phyloP scores from a whole-genome alignment of 2,113 vertebrate species.

The Cynoglossus semilaevis region DNA sequence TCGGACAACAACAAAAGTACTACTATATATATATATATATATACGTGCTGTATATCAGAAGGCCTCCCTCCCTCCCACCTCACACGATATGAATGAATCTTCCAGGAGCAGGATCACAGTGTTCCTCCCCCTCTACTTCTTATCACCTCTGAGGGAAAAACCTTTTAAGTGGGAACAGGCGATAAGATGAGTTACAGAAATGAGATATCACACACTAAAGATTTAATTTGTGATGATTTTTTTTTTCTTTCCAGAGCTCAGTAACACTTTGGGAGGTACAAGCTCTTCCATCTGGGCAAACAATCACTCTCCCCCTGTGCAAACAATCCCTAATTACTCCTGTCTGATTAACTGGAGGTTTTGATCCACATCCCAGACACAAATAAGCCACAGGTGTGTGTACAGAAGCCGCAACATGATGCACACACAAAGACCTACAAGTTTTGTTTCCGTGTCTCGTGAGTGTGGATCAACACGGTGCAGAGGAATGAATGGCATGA shows the following conservation, averaged over 20 bases:
- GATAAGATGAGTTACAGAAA: constrained; percentile 54
- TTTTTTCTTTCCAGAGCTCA: constrained; percentile 33
- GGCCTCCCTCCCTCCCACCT: not conserved
- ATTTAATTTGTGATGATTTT: constrained; percentile 70
- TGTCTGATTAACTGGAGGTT: constrained; percentile 63
- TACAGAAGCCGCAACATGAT: constrained; percentile 3
- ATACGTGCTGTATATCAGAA: too few relatives aligned
- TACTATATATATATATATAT: too few relatives aligned
- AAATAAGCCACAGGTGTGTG: constrained; percentile 59
- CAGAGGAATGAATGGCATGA: not conserved
- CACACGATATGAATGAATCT: constrained; percentile 43
- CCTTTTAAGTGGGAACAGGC: constrained; percentile 55
- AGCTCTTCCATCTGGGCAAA: constrained; percentile 61
- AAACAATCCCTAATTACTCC: constrained; percentile 69
- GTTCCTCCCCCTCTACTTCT: constrained; percentile 36
- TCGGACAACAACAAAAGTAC: too few relatives aligned
- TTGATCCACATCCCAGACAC: constrained; percentile 37
- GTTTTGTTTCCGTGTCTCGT: constrained; percentile 14
- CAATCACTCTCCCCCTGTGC: constrained; percentile 62
- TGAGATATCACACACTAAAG: constrained; percentile 60
- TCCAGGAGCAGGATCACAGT: constrained; percentile 40
- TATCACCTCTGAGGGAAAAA: constrained; percentile 52
- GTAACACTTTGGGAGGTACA: constrained; percentile 60
- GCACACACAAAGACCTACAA: not conserved
- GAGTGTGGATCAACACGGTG: constrained; percentile 5